These are phyloP conservation scores for Acanthococcus lagerstroemiae DNA, from an alignment of 2,888 invertebrate species.

Conservation along the genomic window DNA sequence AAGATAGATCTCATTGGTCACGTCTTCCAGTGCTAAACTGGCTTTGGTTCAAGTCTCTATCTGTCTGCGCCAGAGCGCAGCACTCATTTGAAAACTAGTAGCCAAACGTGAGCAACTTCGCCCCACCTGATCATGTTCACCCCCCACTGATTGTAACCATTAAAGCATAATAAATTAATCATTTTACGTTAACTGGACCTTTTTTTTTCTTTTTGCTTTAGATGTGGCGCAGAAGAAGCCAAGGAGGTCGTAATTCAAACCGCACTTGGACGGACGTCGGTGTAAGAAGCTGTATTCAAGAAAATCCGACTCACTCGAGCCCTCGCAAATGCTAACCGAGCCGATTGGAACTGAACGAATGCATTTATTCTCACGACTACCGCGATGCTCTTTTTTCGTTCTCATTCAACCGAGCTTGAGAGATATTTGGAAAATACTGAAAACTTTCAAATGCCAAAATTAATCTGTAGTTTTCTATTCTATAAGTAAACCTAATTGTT, in stretches of 20 bases:
- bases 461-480: not conserved
- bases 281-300: not conserved
- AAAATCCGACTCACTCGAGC: too few relatives aligned
- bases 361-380: not conserved
- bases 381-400: too few relatives aligned
- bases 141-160: too few relatives aligned
- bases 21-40: too few relatives aligned
- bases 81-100: too few relatives aligned
- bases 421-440: not conserved
- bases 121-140: too few relatives aligned
- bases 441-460: not conserved
- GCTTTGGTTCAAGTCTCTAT: too few relatives aligned
- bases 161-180: too few relatives aligned
- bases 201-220: conserved; percentile 32
- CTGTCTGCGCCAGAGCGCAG: too few relatives aligned
- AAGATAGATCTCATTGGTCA: too few relatives aligned
- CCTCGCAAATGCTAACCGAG: not conserved
- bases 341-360: not conserved
- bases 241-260: conserved; percentile 38
- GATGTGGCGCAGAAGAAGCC: conserved; percentile 38
- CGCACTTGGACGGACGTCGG: conserved; percentile 34
- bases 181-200: too few relatives aligned
- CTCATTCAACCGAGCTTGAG: not conserved
- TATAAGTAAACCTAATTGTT: not conserved
- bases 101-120: too few relatives aligned